Evolutionary conservation across 2,888 invertebrate species (phyloP), one percentile per base, ranked within the genome.

Genomic region (Nomada goodeniana): DNA sequence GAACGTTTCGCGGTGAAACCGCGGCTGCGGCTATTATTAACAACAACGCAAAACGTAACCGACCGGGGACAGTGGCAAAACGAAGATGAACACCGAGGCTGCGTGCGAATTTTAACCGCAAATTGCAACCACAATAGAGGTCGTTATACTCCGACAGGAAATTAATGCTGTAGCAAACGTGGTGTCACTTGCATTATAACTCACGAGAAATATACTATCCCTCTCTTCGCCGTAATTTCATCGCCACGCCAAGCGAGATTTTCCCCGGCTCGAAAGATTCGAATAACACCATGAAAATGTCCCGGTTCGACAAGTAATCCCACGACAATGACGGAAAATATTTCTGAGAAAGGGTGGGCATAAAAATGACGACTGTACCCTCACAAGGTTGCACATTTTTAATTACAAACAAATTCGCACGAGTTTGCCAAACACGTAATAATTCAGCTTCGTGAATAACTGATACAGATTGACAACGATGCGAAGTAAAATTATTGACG

Each of bases 71-170:
- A 55, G 69, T 78, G 55, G 80, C 79, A 53, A 71, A 80, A 80
- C 71, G 65, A 78, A 80, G 80, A 80, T 78, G 70, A 80, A 80
- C 65, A 61, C 65, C 70, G 70, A 55, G 80, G 53, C 55, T 47
- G 79, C 65, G 55, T 65, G 70, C 70, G 67, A 80, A 79, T 78
- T 80, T 80, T 80, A 67, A 71, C 80, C 80, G 59, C 80, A 78
- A 79, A 80, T 80, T 80, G 79, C 80, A 50, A 57, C 80, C 80
- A 26, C 79, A 72, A 80, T 80, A 67, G 71, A 55, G 55, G 79
- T 61, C 78, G 80, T 80, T 80, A 67, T 57, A 63, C 15, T 29
- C 29, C 18, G 67, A 67, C 80, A 68, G 67, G 71, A 63, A 78
- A 80, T 80, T 80, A 80, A 80, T 80, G 80, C 50, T 72, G 63